Conservation (phyloP, 2,113 vertebrate species). For the Rattus rattus region DNA sequence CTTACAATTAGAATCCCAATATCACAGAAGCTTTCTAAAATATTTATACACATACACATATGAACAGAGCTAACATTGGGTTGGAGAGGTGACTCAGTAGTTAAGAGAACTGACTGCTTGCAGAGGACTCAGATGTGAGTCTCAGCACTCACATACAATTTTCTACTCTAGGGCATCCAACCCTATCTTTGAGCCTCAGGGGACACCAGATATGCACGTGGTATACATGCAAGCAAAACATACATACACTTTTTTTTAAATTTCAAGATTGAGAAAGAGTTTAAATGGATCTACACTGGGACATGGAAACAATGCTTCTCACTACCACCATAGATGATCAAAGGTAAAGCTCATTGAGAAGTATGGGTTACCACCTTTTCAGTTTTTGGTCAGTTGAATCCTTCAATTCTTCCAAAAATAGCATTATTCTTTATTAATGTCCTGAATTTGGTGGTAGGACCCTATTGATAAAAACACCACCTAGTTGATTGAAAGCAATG, state of each 20-base stretch:
- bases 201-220: neutral
- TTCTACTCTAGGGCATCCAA: neutral
- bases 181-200: neutral
- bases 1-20: neutral
- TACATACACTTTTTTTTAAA: no score
- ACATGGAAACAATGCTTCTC: neutral
- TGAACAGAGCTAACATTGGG: neutral
- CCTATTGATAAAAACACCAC: neutral
- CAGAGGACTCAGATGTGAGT: neutral
- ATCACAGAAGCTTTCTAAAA: neutral
- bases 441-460: neutral
- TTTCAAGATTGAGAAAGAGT: neutral
- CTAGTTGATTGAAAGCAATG: neutral
- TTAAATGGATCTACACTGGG: neutral
- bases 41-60: neutral
- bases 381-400: neutral
- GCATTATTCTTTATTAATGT: neutral
- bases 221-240: neutral
- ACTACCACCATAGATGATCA: neutral
- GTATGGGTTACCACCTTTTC: no score
- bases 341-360: neutral
- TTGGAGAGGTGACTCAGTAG: neutral
- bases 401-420: neutral
- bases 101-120: neutral
- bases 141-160: neutral